Evolutionary conservation across 2,113 vertebrate species (phyloP), one percentile per base, ranked within the genome.

Genomic region (Ciconia stormi): DNA sequence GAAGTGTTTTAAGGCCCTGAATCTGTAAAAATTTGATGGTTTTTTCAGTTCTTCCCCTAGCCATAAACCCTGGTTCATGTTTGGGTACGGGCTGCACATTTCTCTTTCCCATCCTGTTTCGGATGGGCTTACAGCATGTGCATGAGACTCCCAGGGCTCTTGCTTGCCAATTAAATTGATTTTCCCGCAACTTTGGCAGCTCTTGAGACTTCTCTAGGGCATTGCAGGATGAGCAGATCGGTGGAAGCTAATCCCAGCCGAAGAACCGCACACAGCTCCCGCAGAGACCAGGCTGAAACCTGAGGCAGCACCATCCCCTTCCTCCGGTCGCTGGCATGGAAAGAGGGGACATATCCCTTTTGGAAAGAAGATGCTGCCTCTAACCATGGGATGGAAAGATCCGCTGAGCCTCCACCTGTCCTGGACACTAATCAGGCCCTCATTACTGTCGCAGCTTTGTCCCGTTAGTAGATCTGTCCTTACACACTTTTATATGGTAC

Each of bases 151-250:
- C 73, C 89, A 95, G 91, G 87, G 63, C 77, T 95, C 85, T 95
- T 15, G 11, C 86, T 96, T 94, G 95, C 85, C 82, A 95, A 89
- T 89, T 73, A 95, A 96, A 97, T 97, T 88, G 92, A 95, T 98
- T 98, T 97, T 76, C 79, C 79, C 49, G 23, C 87, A 91, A 91
- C 58, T 97, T 88, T 82, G 77, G 89, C 58, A 29, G 34, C 73
- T 95, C 95, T 91, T 67, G 80, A 96, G 91, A 52, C 78, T 96
- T 84, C 90, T 97, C 49, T 56, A 85, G 93, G 87, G 86, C 4
- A 11, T 80, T 32, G 16, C 50, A 87, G 53, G 71, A 82, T 89
- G 55, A 97, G 76, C 36, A 87, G 89, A 86, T 92, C 12, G 29
- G 77, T 93, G 50, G 53, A 90, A 96, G 67, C 10, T 87, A 78